Base-by-base conservation (phyloP, 1,140 invertebrate genomes). In the Protaetia brevitarsis region DNA sequence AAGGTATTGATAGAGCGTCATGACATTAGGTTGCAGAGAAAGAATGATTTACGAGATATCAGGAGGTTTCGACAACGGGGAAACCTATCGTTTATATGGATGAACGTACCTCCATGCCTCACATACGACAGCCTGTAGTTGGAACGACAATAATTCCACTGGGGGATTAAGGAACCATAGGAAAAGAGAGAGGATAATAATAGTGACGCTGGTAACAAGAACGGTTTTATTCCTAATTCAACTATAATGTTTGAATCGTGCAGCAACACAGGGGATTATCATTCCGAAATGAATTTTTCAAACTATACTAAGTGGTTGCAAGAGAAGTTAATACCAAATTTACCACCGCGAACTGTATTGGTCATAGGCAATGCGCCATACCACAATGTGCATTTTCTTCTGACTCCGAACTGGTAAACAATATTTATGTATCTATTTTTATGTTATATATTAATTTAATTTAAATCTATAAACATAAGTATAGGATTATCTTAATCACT, bases 271-370 rank as follows among this genome's bases (percentile, higher is more conserved):
- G 65, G 65, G 16, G 72, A 74, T 62, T 70, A 71, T 21, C 69
- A 72, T 59, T 67, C 66, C 21, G 64, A 72, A 16, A 72, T 76
- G 71, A 62, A 75, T 60, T 58, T 64, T 21, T 36, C 61, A 21
- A 72, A 69, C 23, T 75, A 72, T 64, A 51, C 51, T n/a, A 71
- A 72, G 37, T 76, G 72, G 74, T 26, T 74, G 6, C 29, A 66
- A 23, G 65, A 71, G 51, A 67, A 72, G 19, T 30, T 73, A 11
- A 13, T 72, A 10, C 68, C 63, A 19, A 74, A 72, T 51, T 58
- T 72, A 16, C 66, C 61, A 13, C 64, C 65, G 45, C 69, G 66
- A 23, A 21, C 4, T n/a, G n/a, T n/a, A n/a, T n/a, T n/a, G n/a
- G n/a, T n/a, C n/a, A n/a, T n/a, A n/a, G n/a, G n/a, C n/a, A n/a